These are phyloP conservation scores for Spizella passerina DNA, from an alignment of 2,797 vertebrate genomes.

Conservation along the genomic window DNA sequence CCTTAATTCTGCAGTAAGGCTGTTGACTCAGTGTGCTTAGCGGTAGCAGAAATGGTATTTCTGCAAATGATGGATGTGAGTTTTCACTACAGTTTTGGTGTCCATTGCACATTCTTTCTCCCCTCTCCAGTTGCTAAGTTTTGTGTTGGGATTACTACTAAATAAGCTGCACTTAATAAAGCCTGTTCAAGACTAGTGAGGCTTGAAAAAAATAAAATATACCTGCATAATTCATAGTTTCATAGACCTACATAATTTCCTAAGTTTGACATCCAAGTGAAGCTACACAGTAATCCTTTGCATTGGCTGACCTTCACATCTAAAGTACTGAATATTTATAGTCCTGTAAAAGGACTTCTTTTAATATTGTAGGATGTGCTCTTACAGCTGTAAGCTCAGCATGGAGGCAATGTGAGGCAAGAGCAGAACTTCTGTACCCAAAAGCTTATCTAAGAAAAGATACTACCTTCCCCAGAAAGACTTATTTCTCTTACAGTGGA, in stretches of 20 bases:
- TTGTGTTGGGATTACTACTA: neutral
- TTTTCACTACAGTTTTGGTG: conserved; percentile 15
- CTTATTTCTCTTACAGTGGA: neutral
- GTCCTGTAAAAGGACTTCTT: neutral
- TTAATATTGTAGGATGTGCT: neutral
- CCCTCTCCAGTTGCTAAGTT: neutral
- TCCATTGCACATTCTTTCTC: neutral
- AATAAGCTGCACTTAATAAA: neutral
- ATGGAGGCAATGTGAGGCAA: neutral
- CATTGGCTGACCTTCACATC: neutral
- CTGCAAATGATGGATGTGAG: neutral
- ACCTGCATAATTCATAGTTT: neutral
- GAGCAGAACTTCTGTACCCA: neutral
- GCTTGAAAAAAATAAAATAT: neutral
- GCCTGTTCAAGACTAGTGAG: neutral
- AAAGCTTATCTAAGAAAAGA: neutral
- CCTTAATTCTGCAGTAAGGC: neutral
- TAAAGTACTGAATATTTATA: neutral
- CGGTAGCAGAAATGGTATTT: neutral
- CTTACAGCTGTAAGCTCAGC: neutral
- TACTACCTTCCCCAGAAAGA: neutral
- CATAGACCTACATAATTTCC: neutral
- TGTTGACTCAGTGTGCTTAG: neutral
- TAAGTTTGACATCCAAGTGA: neutral
- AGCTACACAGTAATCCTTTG: neutral